Evolutionary conservation across 2,888 invertebrate species (phyloP).

Genomic region (Euplexia lucipara): DNA sequence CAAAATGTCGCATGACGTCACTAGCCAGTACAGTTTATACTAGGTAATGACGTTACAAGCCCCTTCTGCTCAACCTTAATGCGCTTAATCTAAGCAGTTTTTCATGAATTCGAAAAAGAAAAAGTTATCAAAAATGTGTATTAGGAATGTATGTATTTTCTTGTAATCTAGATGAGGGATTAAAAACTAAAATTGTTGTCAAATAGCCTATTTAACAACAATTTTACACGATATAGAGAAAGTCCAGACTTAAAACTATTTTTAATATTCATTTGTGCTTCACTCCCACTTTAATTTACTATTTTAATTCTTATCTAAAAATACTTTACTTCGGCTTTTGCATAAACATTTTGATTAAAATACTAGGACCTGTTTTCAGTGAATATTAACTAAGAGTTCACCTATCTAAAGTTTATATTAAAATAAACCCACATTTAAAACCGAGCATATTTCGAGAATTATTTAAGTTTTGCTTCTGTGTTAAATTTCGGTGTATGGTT

Average conservation of each 20-base stretch:
- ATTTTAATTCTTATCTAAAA: slow-evolving; percentile 24
- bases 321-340: slow-evolving; percentile 29
- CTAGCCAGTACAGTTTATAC: too few species aligned
- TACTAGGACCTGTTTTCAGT: slow-evolving; percentile 22
- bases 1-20: too few species aligned
- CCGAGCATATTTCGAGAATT: not conserved
- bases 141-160: too few species aligned
- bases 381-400: slow-evolving; percentile 22
- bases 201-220: not conserved
- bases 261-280: not conserved
- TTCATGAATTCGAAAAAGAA: too few species aligned
- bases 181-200: too few species aligned
- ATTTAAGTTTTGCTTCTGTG: slow-evolving; percentile 7
- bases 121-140: too few species aligned
- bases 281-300: slow-evolving; percentile 14
- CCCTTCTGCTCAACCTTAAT: too few species aligned
- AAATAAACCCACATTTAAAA: slow-evolving; percentile 3
- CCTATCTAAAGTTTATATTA: slow-evolving; percentile 30
- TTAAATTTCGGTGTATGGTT: slow-evolving; percentile 5
- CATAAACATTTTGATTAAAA: slow-evolving; percentile 51
- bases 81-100: too few species aligned
- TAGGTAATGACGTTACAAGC: too few species aligned
- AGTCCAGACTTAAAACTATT: not conserved
- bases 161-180: too few species aligned
- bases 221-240: not conserved